Conservation (phyloP, 2,888 invertebrate species). For the Leptothorax acervorum region DNA sequence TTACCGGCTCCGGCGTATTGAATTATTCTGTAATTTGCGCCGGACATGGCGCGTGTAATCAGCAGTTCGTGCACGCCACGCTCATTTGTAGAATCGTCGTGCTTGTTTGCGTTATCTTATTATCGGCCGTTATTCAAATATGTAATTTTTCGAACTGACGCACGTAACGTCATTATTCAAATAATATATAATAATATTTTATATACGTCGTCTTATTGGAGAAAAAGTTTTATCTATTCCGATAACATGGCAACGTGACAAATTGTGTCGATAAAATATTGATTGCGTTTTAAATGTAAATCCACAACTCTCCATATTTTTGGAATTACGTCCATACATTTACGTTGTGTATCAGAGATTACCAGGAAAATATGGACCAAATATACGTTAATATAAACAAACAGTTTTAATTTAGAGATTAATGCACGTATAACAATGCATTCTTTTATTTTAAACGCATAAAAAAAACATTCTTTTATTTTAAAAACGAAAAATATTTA, state of each 20-base stretch:
- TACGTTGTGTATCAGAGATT: background rate
- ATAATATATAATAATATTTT: slow-evolving; percentile 35
- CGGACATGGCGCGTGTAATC: slow-evolving; percentile 23
- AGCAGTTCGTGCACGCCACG: slow-evolving; percentile 21
- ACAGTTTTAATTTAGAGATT: background rate
- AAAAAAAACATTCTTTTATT: background rate
- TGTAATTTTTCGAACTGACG: slow-evolving; percentile 43
- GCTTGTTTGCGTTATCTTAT: slow-evolving; percentile 49
- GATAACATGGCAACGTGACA: slow-evolving; percentile 23
- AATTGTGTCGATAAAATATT: slow-evolving; percentile 32
- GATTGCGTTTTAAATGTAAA: slow-evolving; percentile 14
- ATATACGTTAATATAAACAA: slow-evolving; percentile 16
- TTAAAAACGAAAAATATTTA: background rate
- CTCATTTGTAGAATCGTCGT: slow-evolving; percentile 46
- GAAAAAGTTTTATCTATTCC: slow-evolving; percentile 23
- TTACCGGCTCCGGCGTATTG: slow-evolving; percentile 5
- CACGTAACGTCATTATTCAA: slow-evolving; percentile 27
- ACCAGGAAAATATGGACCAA: background rate
- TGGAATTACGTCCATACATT: slow-evolving; percentile 7
- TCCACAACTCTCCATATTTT: background rate
- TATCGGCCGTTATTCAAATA: slow-evolving; percentile 44
- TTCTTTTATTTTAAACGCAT: background rate
- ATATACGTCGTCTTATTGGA: background rate
- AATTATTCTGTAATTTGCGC: slow-evolving; percentile 50
- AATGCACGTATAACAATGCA: background rate